Base-by-base conservation (phyloP, 2,888 invertebrate genomes). In the Miltochrista miniata region DNA sequence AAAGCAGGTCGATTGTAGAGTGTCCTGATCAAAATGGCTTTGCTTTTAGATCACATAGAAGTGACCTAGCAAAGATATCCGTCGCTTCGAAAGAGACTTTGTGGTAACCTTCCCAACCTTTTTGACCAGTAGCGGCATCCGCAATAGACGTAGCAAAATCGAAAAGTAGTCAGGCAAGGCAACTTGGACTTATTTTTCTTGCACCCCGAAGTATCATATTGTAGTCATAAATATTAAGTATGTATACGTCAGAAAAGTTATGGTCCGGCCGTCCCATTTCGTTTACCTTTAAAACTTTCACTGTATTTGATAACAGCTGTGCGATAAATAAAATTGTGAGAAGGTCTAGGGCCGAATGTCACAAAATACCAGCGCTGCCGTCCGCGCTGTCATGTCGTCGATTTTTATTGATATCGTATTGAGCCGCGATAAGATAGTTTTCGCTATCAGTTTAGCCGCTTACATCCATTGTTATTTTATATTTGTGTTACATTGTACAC, bases 341-440 rank as follows among this genome's bases (percentile, higher is more conserved):
- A 78, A 79, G 76, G 79, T 75, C 72, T 75, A 70, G 72, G 69
- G 34, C 57, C 54, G 34, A 61, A 24, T 69, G 65, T 70, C 66
- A 68, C 33, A 12, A 37, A 36, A 36, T 36, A 37, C 29, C 44
- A 36, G 24, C 30, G 30, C 29, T 15, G 15, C 29, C 45, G 31
- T 29, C 51, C 13, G 35, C 30, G 30, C 38, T 58, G 53, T 53
- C 60, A 56, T 59, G 63, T 63, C 67, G 62, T 62, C 67, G 60
- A 64, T 64, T 67, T 76, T 76, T 83, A 85, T 85, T 84, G 83
- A 83, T 84, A 84, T 71, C 74, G 65, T 81, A 83, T 85, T 81
- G 84, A 75, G 72, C 65, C 61, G 56, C 70, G 87, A 88, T 88
- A 87, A 88, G 88, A 88, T 86, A 83, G 61, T 72, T 70, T 74